Conservation (phyloP, 1,140 invertebrate species). For the Archegozetes longisetosus region DNA sequence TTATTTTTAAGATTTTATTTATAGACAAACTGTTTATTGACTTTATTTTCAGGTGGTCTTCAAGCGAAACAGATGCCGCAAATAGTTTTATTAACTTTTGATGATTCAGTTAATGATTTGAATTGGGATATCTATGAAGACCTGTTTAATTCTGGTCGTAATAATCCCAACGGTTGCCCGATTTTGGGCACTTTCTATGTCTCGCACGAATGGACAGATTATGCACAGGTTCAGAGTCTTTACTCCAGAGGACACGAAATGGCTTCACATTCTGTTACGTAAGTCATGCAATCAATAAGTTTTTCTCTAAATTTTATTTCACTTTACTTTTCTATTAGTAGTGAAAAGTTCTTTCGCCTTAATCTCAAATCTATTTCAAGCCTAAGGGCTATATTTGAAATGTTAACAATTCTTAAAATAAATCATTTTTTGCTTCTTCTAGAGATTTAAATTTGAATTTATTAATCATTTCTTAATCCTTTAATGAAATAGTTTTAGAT, state of each 20-base stretch:
- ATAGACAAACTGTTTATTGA: not conserved
- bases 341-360: too few species aligned
- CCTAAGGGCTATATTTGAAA: too few species aligned
- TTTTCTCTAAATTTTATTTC: too few species aligned
- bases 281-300: slow-evolving; percentile 39
- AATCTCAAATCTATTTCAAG: too few species aligned
- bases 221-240: slow-evolving; percentile 88
- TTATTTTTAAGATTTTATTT: not conserved
- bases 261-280: slow-evolving; percentile 90
- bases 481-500: too few species aligned
- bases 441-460: too few species aligned
- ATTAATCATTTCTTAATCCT: too few species aligned
- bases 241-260: slow-evolving; percentile 89
- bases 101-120: slow-evolving; percentile 83
- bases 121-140: slow-evolving; percentile 77
- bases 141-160: slow-evolving; percentile 70
- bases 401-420: too few species aligned
- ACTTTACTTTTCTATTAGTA: too few species aligned
- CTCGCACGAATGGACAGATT: slow-evolving; percentile 94
- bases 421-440: too few species aligned
- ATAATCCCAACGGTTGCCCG: slow-evolving; percentile 76
- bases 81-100: slow-evolving; percentile 78
- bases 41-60: slow-evolving; percentile 28
- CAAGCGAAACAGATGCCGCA: slow-evolving; percentile 66
- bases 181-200: slow-evolving; percentile 91